phyloP scores from a whole-genome alignment of 2,888 invertebrate genomes.

The Cerastoderma edule region DNA sequence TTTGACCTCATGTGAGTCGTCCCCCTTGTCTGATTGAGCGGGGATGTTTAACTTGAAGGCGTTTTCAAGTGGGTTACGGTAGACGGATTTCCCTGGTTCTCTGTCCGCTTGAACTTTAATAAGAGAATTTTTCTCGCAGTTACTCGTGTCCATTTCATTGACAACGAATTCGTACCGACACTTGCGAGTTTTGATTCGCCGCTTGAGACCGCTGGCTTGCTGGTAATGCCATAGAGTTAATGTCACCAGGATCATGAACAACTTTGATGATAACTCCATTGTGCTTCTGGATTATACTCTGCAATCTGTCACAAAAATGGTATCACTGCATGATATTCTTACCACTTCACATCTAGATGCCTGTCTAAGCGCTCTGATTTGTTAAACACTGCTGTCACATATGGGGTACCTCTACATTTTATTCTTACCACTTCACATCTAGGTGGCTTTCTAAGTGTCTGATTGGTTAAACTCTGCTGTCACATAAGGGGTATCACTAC shows the following conservation, averaged over 20 bases:
- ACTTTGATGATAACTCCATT: constrained; percentile 1
- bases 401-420: too few species aligned
- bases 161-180: constrained; percentile 76
- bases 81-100: constrained; percentile 32
- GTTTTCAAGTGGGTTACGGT: constrained; percentile 4
- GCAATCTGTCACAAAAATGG: constrained; percentile 5
- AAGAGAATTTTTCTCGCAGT: constrained; percentile 67
- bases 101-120: constrained; percentile 59
- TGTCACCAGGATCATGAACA: neutral
- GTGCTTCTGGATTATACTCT: neutral
- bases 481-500: too few species aligned
- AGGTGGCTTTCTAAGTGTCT: too few species aligned
- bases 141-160: constrained; percentile 73
- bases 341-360: too few species aligned
- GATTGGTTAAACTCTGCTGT: too few species aligned
- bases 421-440: too few species aligned
- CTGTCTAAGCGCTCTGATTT: too few species aligned
- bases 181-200: constrained; percentile 44
- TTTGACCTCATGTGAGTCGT: constrained; percentile 38
- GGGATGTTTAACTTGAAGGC: constrained; percentile 10
- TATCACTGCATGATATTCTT: constrained; percentile 6
- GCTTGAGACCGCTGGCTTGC: constrained; percentile 17
- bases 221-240: constrained; percentile 3
- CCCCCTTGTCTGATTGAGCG: neutral
- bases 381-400: too few species aligned